Conservation (phyloP, 2,113 vertebrate species). For the Zingel zingel region DNA sequence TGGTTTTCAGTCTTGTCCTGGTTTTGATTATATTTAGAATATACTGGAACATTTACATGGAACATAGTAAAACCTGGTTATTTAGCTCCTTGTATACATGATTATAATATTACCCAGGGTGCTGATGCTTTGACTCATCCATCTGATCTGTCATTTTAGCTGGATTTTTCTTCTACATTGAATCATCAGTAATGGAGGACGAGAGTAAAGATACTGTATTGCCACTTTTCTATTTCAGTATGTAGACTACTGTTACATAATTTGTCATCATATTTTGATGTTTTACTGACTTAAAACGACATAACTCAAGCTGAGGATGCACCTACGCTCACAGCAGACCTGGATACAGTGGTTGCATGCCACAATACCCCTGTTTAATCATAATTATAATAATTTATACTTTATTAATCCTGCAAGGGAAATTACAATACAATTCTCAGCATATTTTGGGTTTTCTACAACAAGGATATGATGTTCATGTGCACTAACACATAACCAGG, state of each 20-base stretch:
- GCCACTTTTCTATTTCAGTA: conserved; percentile 1
- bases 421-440: too few species aligned
- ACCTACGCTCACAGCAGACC: background rate
- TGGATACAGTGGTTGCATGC: accelerated
- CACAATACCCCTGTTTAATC: too few species aligned
- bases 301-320: background rate
- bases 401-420: too few species aligned
- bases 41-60: background rate
- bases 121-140: background rate
- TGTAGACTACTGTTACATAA: background rate
- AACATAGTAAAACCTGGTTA: background rate
- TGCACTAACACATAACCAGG: background rate
- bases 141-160: conserved; percentile 9
- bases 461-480: background rate
- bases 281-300: background rate
- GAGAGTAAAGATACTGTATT: background rate
- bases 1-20: background rate
- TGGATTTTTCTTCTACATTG: background rate
- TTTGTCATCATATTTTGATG: background rate
- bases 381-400: too few species aligned
- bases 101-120: background rate
- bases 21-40: conserved; percentile 21
- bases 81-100: background rate
- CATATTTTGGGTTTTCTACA: background rate
- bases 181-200: background rate